Conservation (phyloP, 2,797 vertebrate species). For the Spheniscus humboldti region DNA sequence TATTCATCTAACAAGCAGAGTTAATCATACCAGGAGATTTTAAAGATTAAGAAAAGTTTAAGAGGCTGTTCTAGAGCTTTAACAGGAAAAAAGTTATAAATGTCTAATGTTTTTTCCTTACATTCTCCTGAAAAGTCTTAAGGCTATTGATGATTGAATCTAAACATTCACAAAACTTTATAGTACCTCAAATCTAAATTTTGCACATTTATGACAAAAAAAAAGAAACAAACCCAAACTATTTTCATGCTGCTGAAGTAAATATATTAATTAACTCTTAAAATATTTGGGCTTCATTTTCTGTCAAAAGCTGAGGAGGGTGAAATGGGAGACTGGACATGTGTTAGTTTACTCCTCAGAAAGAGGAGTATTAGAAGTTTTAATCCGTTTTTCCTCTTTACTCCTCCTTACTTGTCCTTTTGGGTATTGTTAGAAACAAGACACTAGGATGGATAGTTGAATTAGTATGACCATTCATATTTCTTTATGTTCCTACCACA, state of each 20-base stretch:
- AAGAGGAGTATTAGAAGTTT: not conserved
- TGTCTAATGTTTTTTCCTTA: not conserved
- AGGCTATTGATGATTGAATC: not conserved
- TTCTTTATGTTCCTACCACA: not conserved
- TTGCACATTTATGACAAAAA: not conserved
- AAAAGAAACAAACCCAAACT: not conserved
- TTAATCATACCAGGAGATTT: constrained; percentile 5
- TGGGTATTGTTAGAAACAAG: not conserved
- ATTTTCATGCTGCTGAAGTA: not conserved
- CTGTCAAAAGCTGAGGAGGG: not conserved
- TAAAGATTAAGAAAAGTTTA: not conserved
- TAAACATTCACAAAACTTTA: not conserved
- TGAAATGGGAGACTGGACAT: not conserved
- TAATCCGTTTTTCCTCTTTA: not conserved
- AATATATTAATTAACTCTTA: not conserved
- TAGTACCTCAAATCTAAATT: not conserved
- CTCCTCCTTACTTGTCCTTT: not conserved
- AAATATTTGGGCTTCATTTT: not conserved
- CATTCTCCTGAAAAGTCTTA: not conserved
- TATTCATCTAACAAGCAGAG: constrained; percentile 10
- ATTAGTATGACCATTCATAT: not conserved
- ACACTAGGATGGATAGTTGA: not conserved
- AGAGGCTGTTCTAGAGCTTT: not conserved
- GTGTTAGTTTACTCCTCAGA: not conserved
- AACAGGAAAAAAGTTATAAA: not conserved